Evolutionary conservation across 2,888 invertebrate species (phyloP).

Genomic region (Drosophila kanekoi): DNA sequence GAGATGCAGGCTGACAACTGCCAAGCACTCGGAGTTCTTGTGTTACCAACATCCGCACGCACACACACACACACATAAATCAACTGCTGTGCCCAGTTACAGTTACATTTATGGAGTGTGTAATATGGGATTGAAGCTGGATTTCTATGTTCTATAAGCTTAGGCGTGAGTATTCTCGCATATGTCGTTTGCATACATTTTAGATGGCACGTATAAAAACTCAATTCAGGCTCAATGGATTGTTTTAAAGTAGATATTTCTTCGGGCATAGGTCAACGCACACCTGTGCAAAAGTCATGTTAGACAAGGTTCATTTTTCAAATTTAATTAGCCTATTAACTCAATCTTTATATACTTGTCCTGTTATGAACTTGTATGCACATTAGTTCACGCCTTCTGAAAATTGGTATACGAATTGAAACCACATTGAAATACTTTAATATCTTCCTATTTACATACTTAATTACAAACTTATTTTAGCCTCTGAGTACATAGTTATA

Average conservation of each 20-base stretch:
- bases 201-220: not conserved
- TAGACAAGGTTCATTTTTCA: too few relatives aligned
- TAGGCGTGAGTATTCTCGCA: constrained; percentile 10
- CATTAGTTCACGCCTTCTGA: too few relatives aligned
- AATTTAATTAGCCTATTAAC: too few relatives aligned
- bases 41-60: constrained; percentile 26
- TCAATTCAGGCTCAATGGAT: constrained; percentile 1
- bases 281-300: too few relatives aligned
- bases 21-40: constrained; percentile 24
- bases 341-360: too few relatives aligned
- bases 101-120: constrained; percentile 44
- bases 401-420: too few relatives aligned
- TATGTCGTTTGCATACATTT: constrained; percentile 27
- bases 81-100: constrained; percentile 46
- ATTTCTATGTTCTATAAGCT: constrained; percentile 1
- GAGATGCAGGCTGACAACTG: constrained; percentile 28
- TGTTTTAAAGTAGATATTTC: not conserved
- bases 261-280: too few relatives aligned
- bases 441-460: too few relatives aligned
- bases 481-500: too few relatives aligned
- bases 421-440: too few relatives aligned
- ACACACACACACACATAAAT: constrained; percentile 47
- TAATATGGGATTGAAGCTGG: constrained; percentile 3
- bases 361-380: too few relatives aligned
- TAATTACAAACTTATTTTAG: too few relatives aligned